A percentile compares a stretch with the other conserved stretches of the same genome.
Evolutionary conservation across 2,888 invertebrate genomes (phyloP).

Genomic region (Busseola fusca): DNA sequence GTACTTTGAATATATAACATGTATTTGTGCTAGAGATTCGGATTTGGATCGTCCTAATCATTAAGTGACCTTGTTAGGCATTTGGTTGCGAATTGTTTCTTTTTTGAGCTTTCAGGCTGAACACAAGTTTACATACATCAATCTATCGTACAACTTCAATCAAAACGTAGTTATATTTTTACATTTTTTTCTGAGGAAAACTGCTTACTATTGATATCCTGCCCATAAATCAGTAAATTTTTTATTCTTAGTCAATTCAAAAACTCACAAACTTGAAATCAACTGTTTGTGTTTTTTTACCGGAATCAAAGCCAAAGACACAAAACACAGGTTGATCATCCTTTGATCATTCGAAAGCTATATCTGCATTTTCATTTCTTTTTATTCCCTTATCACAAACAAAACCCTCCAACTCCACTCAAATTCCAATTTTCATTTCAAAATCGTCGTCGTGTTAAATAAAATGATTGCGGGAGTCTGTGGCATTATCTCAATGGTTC

Average conservation of each 20-base stretch:
- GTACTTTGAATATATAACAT: slow-evolving; percentile 58
- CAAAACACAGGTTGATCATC: slow-evolving; percentile 37
- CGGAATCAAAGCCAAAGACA: slow-evolving; percentile 1
- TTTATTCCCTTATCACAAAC: slow-evolving; percentile 36
- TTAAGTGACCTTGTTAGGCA: slow-evolving; percentile 32
- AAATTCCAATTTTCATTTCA: slow-evolving; percentile 57
- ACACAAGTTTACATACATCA: background rate
- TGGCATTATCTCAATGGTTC: slow-evolving; percentile 57
- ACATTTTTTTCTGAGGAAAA: background rate
- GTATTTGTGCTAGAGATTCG: slow-evolving; percentile 49
- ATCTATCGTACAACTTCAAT: background rate
- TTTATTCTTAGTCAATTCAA: background rate
- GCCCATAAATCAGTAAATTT: background rate
- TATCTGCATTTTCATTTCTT: slow-evolving; percentile 12
- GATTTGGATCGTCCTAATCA: slow-evolving; percentile 49
- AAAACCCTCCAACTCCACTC: slow-evolving; percentile 43
- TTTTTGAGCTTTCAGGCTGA: background rate
- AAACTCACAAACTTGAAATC: background rate
- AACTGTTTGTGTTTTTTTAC: background rate
- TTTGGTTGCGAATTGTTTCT: background rate
- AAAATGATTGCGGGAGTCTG: slow-evolving; percentile 59
- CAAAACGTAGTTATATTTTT: background rate
- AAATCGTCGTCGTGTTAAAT: slow-evolving; percentile 56
- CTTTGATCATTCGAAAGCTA: slow-evolving; percentile 41
- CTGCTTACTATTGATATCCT: background rate